A percentile compares a stretch with the other conserved stretches of the same genome.
phyloP scores from a whole-genome alignment of 1,140 invertebrate species.

The Drosophila pandora region DNA sequence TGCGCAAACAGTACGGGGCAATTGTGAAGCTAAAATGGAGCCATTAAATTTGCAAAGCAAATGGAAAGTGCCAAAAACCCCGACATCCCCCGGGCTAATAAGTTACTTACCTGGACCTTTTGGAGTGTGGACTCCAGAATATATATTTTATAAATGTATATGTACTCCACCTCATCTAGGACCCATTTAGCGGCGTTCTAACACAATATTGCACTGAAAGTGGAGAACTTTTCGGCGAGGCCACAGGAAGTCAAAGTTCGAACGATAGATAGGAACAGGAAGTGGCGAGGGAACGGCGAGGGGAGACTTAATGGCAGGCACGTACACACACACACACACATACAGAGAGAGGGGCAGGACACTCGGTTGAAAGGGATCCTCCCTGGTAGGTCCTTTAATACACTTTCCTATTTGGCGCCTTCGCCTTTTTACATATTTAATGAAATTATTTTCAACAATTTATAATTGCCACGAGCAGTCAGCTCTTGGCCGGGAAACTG shows the following conservation, averaged over 20 bases:
- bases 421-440: constrained; percentile 79
- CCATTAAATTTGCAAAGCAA: constrained; percentile 75
- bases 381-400: constrained; percentile 43
- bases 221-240: constrained; percentile 40
- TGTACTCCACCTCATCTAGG: neutral
- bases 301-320: constrained; percentile 66
- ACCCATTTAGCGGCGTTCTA: neutral
- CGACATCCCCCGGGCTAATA: constrained; percentile 25
- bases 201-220: constrained; percentile 17
- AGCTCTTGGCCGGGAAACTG: constrained; percentile 7
- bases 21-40: constrained; percentile 56
- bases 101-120: constrained; percentile 13
- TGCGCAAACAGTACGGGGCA: constrained; percentile 24
- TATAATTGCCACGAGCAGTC: constrained; percentile 78
- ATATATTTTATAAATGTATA: neutral
- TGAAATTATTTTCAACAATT: constrained; percentile 82
- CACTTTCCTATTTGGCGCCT: constrained; percentile 57
- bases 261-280: constrained; percentile 39
- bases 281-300: constrained; percentile 2
- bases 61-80: constrained; percentile 63
- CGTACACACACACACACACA: constrained; percentile 39
- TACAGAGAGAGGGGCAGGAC: neutral
- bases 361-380: constrained; percentile 23
- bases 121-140: neutral
- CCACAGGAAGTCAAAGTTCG: constrained; percentile 68